phyloP scores from a whole-genome alignment of 2,888 invertebrate genomes.

The Villa cingulata region DNA sequence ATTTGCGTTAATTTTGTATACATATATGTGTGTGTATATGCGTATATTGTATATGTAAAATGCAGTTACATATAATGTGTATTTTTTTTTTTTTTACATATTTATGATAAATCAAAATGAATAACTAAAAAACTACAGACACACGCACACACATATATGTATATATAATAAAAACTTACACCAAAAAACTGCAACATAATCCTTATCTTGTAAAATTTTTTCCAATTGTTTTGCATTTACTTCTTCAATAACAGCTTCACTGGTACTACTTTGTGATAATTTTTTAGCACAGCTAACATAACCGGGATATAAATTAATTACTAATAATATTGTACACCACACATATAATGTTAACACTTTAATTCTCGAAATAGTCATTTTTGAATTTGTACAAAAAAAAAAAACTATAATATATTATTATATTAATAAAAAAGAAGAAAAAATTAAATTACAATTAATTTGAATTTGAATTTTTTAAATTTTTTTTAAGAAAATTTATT shows the following conservation, averaged over 20 bases:
- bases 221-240: constrained; percentile 87
- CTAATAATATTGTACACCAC: constrained; percentile 32
- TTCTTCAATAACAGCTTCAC: constrained; percentile 77
- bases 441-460: no score
- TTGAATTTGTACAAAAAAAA: constrained; percentile 1
- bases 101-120: no score
- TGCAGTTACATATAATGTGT: no score
- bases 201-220: constrained; percentile 76
- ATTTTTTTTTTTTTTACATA: no score
- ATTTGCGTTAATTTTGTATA: no score
- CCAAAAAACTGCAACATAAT: constrained; percentile 91
- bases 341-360: constrained; percentile 34
- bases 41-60: no score
- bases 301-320: constrained; percentile 36
- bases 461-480: no score
- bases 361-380: constrained; percentile 35
- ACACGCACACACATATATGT: no score
- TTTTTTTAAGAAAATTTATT: no score
- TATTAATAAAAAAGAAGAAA: not conserved
- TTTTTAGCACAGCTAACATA: constrained; percentile 35
- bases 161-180: constrained; percentile 58
- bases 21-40: no score
- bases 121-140: no score
- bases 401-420: no score
- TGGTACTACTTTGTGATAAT: constrained; percentile 22